Evolutionary conservation across 2,113 vertebrate genomes (phyloP).

Genomic region (Mormoops blainvillei): DNA sequence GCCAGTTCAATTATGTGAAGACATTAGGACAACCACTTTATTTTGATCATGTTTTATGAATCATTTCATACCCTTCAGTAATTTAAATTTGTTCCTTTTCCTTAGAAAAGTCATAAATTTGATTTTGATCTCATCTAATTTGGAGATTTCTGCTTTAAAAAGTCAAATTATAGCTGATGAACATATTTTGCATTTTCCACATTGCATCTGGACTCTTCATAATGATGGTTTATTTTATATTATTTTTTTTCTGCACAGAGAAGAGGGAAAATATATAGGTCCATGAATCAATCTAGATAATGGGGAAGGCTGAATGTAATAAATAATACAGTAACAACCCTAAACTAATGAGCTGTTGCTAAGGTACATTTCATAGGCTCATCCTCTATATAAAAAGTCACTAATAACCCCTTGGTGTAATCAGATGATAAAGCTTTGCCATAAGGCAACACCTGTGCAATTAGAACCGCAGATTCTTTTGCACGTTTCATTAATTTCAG

Average conservation of each 20-base stretch:
- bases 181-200: slow-evolving; percentile 65
- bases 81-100: slow-evolving; percentile 74
- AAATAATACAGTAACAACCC: slow-evolving; percentile 99
- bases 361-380: slow-evolving; percentile 95
- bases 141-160: slow-evolving; percentile 75
- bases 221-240: slow-evolving; percentile 78
- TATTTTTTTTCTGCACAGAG: slow-evolving; percentile 77
- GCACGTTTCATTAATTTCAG: slow-evolving; percentile 99
- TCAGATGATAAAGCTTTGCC: slow-evolving; percentile 98
- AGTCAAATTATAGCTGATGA: slow-evolving; percentile 76
- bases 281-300: slow-evolving; percentile 99
- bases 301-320: slow-evolving; percentile 95
- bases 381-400: slow-evolving; percentile 95
- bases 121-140: slow-evolving; percentile 75
- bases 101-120: slow-evolving; percentile 36
- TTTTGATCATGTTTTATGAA: slow-evolving; percentile 64
- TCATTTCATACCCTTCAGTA: slow-evolving; percentile 66
- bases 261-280: slow-evolving; percentile 84
- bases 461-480: slow-evolving; percentile 96
- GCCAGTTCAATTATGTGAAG: slow-evolving; percentile 61
- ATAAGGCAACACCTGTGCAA: slow-evolving; percentile 99
- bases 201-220: slow-evolving; percentile 76
- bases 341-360: slow-evolving; percentile 99
- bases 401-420: slow-evolving; percentile 97
- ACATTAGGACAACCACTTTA: slow-evolving; percentile 66